Conservation (phyloP, 2,888 invertebrate species). For the Chirona hameri region DNA sequence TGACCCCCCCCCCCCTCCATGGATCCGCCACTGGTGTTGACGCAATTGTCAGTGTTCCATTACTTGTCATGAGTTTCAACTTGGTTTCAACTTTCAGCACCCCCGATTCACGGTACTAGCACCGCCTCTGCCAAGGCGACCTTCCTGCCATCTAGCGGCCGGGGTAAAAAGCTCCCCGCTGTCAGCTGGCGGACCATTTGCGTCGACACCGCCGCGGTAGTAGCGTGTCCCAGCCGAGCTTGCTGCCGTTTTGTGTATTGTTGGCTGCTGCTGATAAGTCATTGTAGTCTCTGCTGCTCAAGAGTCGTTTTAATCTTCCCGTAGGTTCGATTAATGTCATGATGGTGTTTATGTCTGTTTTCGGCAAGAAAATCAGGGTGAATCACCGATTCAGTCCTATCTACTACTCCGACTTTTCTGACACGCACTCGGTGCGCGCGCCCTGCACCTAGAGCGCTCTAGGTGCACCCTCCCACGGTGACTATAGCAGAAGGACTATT, state of each 20-base stretch:
- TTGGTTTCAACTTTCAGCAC: no score
- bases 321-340: background rate
- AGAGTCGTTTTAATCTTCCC: background rate
- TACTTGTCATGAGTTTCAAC: no score
- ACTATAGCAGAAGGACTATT: constrained; percentile 14
- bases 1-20: no score
- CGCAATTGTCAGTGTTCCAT: no score
- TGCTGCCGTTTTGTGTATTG: background rate
- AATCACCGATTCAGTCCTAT: background rate
- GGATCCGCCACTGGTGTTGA: no score
- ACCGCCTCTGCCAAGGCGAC: no score
- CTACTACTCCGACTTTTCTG: constrained; percentile 8
- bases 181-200: background rate
- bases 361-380: background rate
- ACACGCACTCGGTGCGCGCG: background rate
- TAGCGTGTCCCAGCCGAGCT: background rate
- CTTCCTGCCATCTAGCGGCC: background rate
- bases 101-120: no score
- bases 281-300: no score
- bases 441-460: constrained; percentile 8
- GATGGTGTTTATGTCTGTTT: background rate
- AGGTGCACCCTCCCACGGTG: background rate
- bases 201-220: background rate
- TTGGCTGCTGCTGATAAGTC: no score
- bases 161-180: background rate